Conservation (phyloP, 2,113 vertebrate genomes). For the Onychorhynchus coronatus region DNA sequence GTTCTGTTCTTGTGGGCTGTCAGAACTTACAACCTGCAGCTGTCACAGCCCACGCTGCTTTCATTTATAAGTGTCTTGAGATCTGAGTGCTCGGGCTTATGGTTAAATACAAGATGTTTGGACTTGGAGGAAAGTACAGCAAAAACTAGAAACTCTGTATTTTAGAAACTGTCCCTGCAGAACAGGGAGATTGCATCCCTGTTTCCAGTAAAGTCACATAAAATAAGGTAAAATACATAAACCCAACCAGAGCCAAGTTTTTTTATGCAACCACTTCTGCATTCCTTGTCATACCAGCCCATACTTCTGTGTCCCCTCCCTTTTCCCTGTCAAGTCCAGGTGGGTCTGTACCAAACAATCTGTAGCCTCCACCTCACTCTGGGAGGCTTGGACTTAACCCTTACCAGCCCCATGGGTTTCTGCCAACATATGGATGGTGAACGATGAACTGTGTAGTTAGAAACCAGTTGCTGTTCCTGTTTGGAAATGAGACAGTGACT, state of each 20-base stretch:
- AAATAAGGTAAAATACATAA: background rate
- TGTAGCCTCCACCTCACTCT: background rate
- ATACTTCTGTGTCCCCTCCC: rapidly evolving
- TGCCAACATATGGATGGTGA: background rate
- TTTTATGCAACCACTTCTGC: background rate
- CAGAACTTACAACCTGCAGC: background rate
- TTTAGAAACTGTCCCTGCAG: background rate
- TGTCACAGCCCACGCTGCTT: background rate
- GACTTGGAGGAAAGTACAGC: background rate
- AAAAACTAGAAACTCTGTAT: background rate
- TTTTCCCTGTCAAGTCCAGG: background rate
- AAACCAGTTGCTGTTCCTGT: background rate
- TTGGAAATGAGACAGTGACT: background rate
- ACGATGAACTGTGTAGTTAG: background rate
- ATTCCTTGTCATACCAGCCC: background rate
- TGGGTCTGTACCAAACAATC: background rate
- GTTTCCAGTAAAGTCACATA: background rate
- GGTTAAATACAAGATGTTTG: background rate
- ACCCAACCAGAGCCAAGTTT: background rate
- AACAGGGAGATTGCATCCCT: background rate
- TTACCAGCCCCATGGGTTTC: background rate
- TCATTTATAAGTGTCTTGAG: background rate
- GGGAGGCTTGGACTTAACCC: background rate
- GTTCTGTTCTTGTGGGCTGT: background rate
- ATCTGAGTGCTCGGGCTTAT: background rate